A percentile compares a stretch with the other conserved stretches of the same genome.
phyloP scores from a whole-genome alignment of 2,113 vertebrate genomes.

The Ptilorrhoa leucosticta region DNA sequence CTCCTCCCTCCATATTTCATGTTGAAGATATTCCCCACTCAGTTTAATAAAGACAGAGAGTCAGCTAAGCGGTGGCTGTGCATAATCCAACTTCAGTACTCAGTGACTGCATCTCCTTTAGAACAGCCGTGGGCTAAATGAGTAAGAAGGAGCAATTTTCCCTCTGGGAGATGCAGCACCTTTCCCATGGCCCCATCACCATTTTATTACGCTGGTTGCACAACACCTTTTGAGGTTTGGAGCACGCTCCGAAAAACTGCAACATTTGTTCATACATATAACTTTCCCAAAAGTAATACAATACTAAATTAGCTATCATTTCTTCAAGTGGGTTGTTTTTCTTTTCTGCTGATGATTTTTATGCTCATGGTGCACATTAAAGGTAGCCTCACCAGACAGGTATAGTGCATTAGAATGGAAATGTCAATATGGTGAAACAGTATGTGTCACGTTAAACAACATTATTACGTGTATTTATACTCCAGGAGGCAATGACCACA shows the following conservation, averaged over 20 bases:
- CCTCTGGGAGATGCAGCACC: not conserved
- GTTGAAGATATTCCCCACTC: not conserved
- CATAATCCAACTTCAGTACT: not conserved
- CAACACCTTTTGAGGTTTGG: not conserved
- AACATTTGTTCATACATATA: slow-evolving; percentile 13
- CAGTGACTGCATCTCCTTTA: not conserved
- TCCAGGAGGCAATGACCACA: not conserved
- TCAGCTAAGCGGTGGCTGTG: not conserved
- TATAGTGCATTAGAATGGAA: slow-evolving; percentile 42
- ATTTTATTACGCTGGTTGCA: not conserved
- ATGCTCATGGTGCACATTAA: not conserved
- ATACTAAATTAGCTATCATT: not conserved
- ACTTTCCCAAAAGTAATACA: slow-evolving; percentile 15
- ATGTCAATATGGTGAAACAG: slow-evolving; percentile 4
- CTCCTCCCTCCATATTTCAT: not conserved
- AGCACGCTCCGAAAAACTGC: not conserved
- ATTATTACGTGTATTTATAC: not conserved
- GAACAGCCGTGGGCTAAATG: not conserved
- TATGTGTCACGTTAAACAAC: slow-evolving; percentile 15
- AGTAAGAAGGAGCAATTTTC: not conserved
- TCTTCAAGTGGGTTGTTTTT: slow-evolving; percentile 8
- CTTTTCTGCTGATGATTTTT: slow-evolving; percentile 16
- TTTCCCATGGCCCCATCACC: not conserved
- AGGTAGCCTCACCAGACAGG: not conserved
- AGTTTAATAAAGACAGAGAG: not conserved